Conservation (phyloP, 2,797 vertebrate genomes). For the Knipowitschia caucasica region DNA sequence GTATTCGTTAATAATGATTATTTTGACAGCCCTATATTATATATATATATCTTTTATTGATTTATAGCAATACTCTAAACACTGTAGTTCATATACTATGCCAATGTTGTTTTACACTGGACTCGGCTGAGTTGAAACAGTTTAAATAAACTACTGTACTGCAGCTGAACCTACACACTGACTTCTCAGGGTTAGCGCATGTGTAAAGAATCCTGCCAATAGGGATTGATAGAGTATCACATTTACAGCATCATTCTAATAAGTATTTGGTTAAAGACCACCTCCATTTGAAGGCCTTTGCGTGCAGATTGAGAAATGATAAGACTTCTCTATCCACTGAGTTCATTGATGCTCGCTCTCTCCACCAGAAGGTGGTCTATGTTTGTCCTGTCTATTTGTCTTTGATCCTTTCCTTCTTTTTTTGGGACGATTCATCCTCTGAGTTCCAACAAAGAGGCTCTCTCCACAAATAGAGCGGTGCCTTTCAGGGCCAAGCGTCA, state of each 20-base stretch:
- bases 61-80: too few relatives aligned
- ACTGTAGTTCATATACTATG: background rate
- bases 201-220: conserved; percentile 43
- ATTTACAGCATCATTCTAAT: conserved; percentile 43
- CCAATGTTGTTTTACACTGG: conserved; percentile 6
- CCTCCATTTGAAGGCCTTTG: conserved; percentile 32
- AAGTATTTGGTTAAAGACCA: conserved; percentile 45
- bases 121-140: conserved; percentile 4
- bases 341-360: conserved; percentile 57
- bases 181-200: conserved; percentile 22
- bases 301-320: conserved; percentile 37
- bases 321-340: conserved; percentile 40
- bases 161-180: conserved; percentile 29
- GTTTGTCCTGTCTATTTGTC: conserved; percentile 51
- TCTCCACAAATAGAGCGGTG: conserved; percentile 69
- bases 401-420: conserved; percentile 63
- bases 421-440: conserved; percentile 61
- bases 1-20: too few relatives aligned
- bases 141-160: conserved; percentile 25
- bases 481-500: conserved; percentile 81
- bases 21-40: background rate
- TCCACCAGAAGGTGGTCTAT: conserved; percentile 55
- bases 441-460: conserved; percentile 58
- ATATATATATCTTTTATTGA: too few relatives aligned
- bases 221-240: conserved; percentile 50